A percentile compares a stretch with the other conserved stretches of the same genome.
Conservation (phyloP, 2,888 invertebrate species). For the Pandemis cinnamomeana region DNA sequence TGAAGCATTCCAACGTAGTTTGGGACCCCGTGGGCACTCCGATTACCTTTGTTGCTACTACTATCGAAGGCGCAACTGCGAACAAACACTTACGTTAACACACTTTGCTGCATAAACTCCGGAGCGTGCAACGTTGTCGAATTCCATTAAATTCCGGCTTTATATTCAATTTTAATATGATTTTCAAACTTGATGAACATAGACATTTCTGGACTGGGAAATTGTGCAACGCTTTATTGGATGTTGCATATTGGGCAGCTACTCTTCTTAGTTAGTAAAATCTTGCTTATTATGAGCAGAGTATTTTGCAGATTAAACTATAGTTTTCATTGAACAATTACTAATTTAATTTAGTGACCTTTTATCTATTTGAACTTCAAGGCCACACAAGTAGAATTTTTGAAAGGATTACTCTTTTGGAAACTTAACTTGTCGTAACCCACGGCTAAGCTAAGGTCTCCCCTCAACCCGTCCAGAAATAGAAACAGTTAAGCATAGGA, state of each 20-base stretch:
- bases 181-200: slow-evolving; percentile 28
- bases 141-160: slow-evolving; percentile 31
- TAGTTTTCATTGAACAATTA: not conserved
- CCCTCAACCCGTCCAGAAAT: no score
- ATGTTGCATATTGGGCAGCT: not conserved
- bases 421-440: no score
- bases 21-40: slow-evolving; percentile 87
- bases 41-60: slow-evolving; percentile 86
- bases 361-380: no score
- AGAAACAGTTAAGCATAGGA: no score
- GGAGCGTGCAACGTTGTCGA: slow-evolving; percentile 8
- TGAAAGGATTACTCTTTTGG: no score
- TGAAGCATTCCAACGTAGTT: slow-evolving; percentile 86
- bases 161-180: slow-evolving; percentile 28
- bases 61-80: slow-evolving; percentile 87
- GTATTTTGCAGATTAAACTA: not conserved
- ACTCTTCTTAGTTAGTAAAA: not conserved
- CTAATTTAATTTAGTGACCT: no score
- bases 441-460: no score
- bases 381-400: no score
- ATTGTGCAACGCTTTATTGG: slow-evolving; percentile 16
- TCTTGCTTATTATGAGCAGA: not conserved
- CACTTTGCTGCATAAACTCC: slow-evolving; percentile 20
- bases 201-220: slow-evolving; percentile 18
- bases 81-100: slow-evolving; percentile 43